Base-by-base conservation (phyloP, 1,140 invertebrate species). In the Odontomachus brunneus region DNA sequence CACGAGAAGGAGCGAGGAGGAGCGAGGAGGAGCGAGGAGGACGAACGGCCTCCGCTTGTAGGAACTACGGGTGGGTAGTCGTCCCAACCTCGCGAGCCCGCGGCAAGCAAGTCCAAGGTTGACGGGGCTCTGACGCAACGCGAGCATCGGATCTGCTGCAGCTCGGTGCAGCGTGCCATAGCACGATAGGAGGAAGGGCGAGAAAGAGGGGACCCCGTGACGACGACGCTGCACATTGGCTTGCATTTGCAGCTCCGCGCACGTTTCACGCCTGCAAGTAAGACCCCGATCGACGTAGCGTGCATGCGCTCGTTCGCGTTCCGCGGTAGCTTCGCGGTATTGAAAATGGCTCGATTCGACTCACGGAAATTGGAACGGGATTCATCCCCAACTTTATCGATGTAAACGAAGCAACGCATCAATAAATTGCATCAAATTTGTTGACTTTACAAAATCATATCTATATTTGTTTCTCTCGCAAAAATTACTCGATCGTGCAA, bases 11-110 rank as follows among this genome's bases (percentile, higher is more conserved):
- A 38, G 33, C 14, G 48, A n/a, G n/a, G n/a, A n/a, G n/a, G n/a
- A n/a, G n/a, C n/a, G n/a, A n/a, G n/a, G n/a, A n/a, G n/a, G 55
- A 24, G 24, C 17, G 65, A 69, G 49, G 48, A 53, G 15, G 22
- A 33, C 24, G 15, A 1, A 5, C 4, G 14, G 49, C 48, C 49
- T 59, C 57, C 24, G 51, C 44, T 69, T 72, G 87, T 86, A 92
- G 92, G 91, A 92, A 92, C 90, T 92, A 92, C 89, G 91, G 91
- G 88, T 92, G 92, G 92, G 90, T 92, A 91, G 88, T 86, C 90
- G 86, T 90, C 85, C 88, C 89, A 91, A 88, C 90, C 88, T 91
- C 90, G 85, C 83, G 88, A 84, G 90, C 88, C 84, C 78, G 84
- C 82, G 84, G 83, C 86, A 48, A 65, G 85, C 91, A 92, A 92